A percentile compares a stretch with the other conserved stretches of the same genome.
Evolutionary conservation across 2,888 invertebrate genomes (phyloP).

Genomic region (Lottia gigantea): DNA sequence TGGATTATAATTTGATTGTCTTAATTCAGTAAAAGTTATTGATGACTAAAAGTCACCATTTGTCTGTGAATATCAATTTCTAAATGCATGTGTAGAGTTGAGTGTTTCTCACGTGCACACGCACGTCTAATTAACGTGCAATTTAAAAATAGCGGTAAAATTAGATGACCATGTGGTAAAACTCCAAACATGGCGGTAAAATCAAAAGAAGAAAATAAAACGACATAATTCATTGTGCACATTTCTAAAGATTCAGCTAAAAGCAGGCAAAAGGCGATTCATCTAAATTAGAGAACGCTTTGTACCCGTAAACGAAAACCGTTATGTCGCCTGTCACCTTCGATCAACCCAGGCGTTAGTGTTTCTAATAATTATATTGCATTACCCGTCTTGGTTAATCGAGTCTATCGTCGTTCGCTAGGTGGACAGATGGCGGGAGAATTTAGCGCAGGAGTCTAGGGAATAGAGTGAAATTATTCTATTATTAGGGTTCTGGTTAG

Average conservation of each 20-base stretch:
- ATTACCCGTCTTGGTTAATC: too few species aligned
- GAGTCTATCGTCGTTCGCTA: too few species aligned
- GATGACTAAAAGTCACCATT: too few species aligned
- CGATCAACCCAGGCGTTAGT: too few species aligned
- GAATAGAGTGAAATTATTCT: slow-evolving; percentile 4
- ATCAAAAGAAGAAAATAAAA: neutral
- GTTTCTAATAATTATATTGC: too few species aligned
- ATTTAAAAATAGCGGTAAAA: slow-evolving; percentile 5
- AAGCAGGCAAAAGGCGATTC: slow-evolving; percentile 7
- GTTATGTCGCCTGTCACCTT: neutral
- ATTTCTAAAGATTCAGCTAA: slow-evolving; percentile 1
- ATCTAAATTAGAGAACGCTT: slow-evolving; percentile 5
- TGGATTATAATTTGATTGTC: too few species aligned
- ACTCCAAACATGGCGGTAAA: neutral
- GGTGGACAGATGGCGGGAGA: slow-evolving; percentile 10
- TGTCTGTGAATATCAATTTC: too few species aligned
- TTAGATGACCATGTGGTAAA: neutral
- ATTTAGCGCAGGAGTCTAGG: neutral
- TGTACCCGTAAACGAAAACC: slow-evolving; percentile 3
- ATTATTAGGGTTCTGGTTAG: slow-evolving; percentile 2
- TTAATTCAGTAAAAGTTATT: too few species aligned
- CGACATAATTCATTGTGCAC: neutral
- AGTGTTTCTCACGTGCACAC: slow-evolving; percentile 3
- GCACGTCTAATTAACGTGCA: slow-evolving; percentile 6
- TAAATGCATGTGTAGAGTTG: too few species aligned